Evolutionary conservation across 2,888 invertebrate genomes (phyloP).

Genomic region (Trissolcus japonicus): DNA sequence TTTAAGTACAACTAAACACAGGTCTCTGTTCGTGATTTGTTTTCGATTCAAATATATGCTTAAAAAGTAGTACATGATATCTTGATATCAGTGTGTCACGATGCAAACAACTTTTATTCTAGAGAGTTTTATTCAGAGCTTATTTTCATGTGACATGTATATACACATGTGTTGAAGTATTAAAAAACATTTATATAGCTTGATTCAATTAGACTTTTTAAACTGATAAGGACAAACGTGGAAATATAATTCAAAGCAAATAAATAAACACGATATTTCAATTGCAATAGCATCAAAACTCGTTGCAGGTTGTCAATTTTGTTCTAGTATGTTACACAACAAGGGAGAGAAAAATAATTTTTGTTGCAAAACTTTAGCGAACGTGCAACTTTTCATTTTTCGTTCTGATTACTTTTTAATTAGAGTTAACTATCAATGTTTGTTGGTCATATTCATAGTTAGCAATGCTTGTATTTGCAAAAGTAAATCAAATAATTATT

Average conservation of each 20-base stretch:
- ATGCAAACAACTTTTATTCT: conserved; percentile 55
- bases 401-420: no score
- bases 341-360: no score
- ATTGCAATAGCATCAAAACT: no score
- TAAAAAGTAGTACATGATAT: conserved; percentile 52
- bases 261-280: no score
- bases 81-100: conserved; percentile 53
- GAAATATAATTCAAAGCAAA: conserved; percentile 10
- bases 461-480: no score
- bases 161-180: conserved; percentile 45
- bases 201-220: no score
- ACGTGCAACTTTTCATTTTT: no score
- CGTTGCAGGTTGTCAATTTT: neutral
- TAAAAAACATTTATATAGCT: conserved; percentile 10
- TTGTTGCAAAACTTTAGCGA: no score
- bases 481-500: no score
- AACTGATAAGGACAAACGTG: neutral
- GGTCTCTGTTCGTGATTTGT: conserved; percentile 51
- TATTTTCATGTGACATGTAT: conserved; percentile 47
- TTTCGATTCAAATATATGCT: conserved; percentile 44
- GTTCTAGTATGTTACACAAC: neutral
- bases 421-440: no score
- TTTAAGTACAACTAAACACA: conserved; percentile 55
- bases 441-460: no score
- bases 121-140: conserved; percentile 43